Base-by-base conservation (phyloP, 2,888 invertebrate species). In the Oxystoma pomonae region DNA sequence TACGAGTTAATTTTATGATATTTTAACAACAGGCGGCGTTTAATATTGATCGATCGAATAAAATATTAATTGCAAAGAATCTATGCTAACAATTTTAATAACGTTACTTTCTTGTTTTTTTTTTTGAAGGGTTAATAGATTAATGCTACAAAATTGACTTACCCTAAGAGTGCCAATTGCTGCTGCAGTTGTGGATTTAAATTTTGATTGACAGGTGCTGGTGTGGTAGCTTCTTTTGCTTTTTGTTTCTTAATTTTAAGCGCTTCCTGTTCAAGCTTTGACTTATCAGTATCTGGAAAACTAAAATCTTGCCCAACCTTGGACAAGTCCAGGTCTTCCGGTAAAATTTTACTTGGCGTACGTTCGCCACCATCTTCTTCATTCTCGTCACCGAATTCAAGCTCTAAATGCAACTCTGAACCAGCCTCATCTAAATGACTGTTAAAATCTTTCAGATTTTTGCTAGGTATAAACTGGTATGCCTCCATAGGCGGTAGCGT, bases 391-490 rank as follows among this genome's bases (percentile, higher is more conserved):
- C 91, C 92, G 69, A 93, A 92, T 73, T 94, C 94, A 58, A 94
- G 83, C 75, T 94, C 94, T 55, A 94, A 80, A 76, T 93, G 91
- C 18, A 94, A 79, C 79, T 94, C 93, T 1, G 93, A 92, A 1
- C 94, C 94, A 16, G 94, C 94, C 78, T 94, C 94, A 73, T 94
- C 94, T 55, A 95, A 83, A 63, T 90, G 89, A 60, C 91, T 91
- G 74, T 94, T 94, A 78, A 94, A 94, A 78, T 95, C 94, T 74
- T 93, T 93, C 20, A 94, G 82, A 0, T 91, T 91, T 78, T 90
- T 92, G 73, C 91, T 91, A 0, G 93, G 93, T 60, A 90, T 90
- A 74, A 93, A 94, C 75, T 92, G 92, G 81, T 90, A 93, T 68
- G 87, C 89, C 76, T 93, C 92, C 86, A 91, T 88, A 0, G 94